phyloP scores from a whole-genome alignment of 2,797 vertebrate genomes.

The Poeciliopsis presidionis region DNA sequence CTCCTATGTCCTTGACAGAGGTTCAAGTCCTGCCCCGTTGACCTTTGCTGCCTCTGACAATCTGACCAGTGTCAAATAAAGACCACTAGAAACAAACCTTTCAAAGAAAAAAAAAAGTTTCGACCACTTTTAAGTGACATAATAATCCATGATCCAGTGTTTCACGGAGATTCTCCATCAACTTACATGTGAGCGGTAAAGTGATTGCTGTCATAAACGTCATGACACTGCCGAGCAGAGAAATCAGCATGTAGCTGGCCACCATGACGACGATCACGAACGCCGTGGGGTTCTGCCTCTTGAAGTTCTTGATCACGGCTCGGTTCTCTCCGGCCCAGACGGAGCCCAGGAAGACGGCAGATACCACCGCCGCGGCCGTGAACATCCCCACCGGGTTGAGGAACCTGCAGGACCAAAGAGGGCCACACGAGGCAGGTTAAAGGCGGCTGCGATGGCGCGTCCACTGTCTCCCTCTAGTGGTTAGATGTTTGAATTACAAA shows the following conservation, averaged over 20 bases:
- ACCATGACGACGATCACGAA: slow-evolving; percentile 87
- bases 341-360: slow-evolving; percentile 85
- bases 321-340: slow-evolving; percentile 90
- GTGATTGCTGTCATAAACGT: slow-evolving; percentile 93
- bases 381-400: slow-evolving; percentile 91
- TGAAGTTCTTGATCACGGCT: slow-evolving; percentile 85
- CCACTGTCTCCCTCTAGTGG: slow-evolving; percentile 65
- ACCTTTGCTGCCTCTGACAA: too few relatives aligned
- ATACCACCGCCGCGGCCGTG: slow-evolving; percentile 86
- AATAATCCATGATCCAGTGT: background rate
- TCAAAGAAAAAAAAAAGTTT: too few relatives aligned
- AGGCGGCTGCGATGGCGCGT: slow-evolving; percentile 4
- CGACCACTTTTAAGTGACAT: background rate
- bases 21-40: too few relatives aligned
- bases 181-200: slow-evolving; percentile 91
- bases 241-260: slow-evolving; percentile 89
- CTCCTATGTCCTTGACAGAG: too few relatives aligned
- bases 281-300: slow-evolving; percentile 86
- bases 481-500: slow-evolving; percentile 27
- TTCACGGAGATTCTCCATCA: background rate
- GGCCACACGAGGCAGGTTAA: background rate
- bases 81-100: too few relatives aligned
- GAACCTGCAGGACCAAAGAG: slow-evolving; percentile 79
- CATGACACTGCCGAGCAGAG: slow-evolving; percentile 92
- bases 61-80: too few relatives aligned